Conservation (phyloP, 2,113 vertebrate species). For the Podarcis cretensis region DNA sequence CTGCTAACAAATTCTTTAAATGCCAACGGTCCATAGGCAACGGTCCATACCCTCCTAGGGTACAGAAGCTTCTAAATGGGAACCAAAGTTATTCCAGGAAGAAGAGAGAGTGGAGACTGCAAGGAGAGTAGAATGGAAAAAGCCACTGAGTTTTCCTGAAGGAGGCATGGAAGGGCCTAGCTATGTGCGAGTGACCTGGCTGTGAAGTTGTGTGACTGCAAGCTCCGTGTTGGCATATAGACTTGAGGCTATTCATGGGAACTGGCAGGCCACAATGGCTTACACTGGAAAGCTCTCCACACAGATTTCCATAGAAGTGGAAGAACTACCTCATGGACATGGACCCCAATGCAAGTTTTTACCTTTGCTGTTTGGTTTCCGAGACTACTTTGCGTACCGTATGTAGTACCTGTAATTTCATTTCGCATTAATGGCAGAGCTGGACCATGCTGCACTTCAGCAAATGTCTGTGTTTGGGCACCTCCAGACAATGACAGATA, state of each 20-base stretch:
- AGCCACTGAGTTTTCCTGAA: background rate
- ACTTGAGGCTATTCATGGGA: background rate
- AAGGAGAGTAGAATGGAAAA: background rate
- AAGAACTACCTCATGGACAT: background rate
- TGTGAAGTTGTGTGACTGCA: background rate
- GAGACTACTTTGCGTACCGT: background rate
- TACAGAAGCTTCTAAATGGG: background rate
- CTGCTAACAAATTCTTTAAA: background rate
- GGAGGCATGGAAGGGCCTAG: background rate
- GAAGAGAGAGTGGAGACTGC: background rate
- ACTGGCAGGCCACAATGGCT: background rate
- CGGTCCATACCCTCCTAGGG: background rate
- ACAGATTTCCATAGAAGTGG: background rate
- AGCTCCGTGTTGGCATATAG: background rate
- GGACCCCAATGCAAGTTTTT: background rate
- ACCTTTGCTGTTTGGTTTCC: background rate
- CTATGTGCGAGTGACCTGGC: background rate
- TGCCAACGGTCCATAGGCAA: background rate
- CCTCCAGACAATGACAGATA: slow-evolving; percentile 37
- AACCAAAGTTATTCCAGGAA: background rate
- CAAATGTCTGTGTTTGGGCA: background rate
- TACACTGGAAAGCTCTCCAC: background rate
- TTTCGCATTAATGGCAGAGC: background rate
- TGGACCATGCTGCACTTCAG: background rate
- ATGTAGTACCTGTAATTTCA: background rate